Base-by-base conservation (phyloP, 2,888 invertebrate genomes). In the Cosmopolites sordidus region DNA sequence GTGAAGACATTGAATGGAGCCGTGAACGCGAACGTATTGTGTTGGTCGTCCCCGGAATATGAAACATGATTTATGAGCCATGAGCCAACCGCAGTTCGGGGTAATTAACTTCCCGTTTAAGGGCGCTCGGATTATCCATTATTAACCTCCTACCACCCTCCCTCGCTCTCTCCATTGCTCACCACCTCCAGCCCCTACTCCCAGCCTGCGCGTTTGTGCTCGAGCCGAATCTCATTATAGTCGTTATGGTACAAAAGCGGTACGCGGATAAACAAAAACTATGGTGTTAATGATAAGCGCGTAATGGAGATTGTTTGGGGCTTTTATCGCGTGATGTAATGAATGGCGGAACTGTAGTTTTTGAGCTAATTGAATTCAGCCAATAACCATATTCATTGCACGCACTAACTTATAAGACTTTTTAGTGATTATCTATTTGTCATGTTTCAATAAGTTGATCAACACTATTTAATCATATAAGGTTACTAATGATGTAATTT, bases 31-130 rank as follows among this genome's bases (percentile, higher is more conserved):
- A 58, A 45, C 65, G 61, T 61, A 66, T 66, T 66, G 65, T 66
- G 56, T 62, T 63, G 63, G 59, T 58, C 61, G 51, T 62, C 64
- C 59, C 63, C 60, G 58, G 59, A 62, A 62, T 70, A 71, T 71
- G 71, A 72, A 72, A 71, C 72, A 73, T 73, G 73, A 73, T 73
- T 73, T 72, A 72, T 72, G 69, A 69, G 67, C 62, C 68, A 64
- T 67, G 67, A 69, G 65, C 69, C 68, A 68, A 70, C 70, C 71
- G 70, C 69, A 69, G 71, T 71, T 72, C 69, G 62, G 71, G 71
- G 73, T 73, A 73, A 73, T 73, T 73, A 73, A 72, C 71, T 70
- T 68, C 67, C 63, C 66, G 65, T 68, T 71, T 67, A 60, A 64
- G 66, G 68, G 65, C 52, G 59, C 58, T 54, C 58, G 56, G 62